Base-by-base conservation (phyloP, 2,113 vertebrate genomes). In the Halichoeres trimaculatus region DNA sequence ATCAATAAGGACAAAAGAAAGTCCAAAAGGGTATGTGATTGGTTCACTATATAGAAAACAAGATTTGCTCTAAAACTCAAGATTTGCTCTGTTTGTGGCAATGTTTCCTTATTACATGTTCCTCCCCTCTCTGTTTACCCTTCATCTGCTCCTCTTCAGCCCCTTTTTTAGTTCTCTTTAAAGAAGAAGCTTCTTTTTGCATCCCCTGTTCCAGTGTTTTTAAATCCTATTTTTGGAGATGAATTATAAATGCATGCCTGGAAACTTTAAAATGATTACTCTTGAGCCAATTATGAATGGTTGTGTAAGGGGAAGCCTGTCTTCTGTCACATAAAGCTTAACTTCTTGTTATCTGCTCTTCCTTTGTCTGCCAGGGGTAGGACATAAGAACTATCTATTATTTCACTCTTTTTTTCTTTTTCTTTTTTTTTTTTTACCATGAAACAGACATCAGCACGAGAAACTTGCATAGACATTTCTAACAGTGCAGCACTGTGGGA, bases 201-300 rank as follows among this genome's bases (percentile, higher is more conserved):
- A 93, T 92, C 89, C 83, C 82, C 84, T 85, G 88, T 87, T 90
- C 81, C 90, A 90, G 90, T 85, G 76, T 91, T 91, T 90, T 91
- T 91, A 67, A 87, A 78, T 88, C 85, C 82, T 88, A 72, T 78
- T 78, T 90, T 91, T 89, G 84, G 79, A 85, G 85, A 89, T 87
- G 89, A 90, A 88, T 85, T 91, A 76, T 88, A 74, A 91, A 88
- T 90, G 92, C 92, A 93, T 93, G 92, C 87, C 23, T 84, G 86
- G 85, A 85, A 87, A 85, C 59, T 70, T 81, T 74, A 85, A 88
- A 82, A 85, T 59, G 78, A 78, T 59, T 63, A 85, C 56, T 80
- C 3, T 81, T 72, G 86, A 88, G 69, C 73, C 82, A 68, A 76
- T 62, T 83, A 78, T 35, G 51, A 87, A 88, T 75, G 80, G 75